A percentile compares a stretch with the other conserved stretches of the same genome.
phyloP scores from a whole-genome alignment of 2,888 invertebrate species.

The Stenurella melanura region DNA sequence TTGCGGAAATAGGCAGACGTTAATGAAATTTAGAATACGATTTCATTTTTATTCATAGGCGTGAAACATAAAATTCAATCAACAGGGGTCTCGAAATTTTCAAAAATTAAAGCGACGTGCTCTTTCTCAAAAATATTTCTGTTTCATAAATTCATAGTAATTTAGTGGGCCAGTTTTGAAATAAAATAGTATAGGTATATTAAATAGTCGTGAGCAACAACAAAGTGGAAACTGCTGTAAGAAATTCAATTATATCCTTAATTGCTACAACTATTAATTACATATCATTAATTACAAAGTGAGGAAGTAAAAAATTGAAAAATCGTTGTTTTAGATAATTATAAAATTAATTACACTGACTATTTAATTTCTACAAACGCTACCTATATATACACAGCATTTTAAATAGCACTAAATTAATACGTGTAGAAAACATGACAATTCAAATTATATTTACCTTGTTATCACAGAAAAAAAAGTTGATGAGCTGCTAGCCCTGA shows the following conservation, averaged over 20 bases:
- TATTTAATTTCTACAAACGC: neutral
- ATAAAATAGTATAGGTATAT: too few relatives aligned
- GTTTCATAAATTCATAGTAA: too few relatives aligned
- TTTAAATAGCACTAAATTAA: neutral
- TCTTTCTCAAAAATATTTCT: too few relatives aligned
- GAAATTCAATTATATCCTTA: neutral
- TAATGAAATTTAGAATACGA: too few relatives aligned
- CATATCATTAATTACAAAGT: neutral
- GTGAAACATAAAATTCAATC: too few relatives aligned
- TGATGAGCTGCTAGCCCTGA: slow-evolving; percentile 26
- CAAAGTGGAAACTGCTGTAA: neutral
- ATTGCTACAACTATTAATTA: neutral
- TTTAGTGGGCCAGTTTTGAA: too few relatives aligned
- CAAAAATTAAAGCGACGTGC: too few relatives aligned
- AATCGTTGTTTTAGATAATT: neutral
- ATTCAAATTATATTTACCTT: slow-evolving; percentile 26
- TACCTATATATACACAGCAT: too few relatives aligned
- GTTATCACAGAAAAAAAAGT: slow-evolving; percentile 32
- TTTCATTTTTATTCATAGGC: too few relatives aligned
- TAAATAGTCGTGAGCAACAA: neutral
- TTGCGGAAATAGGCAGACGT: too few relatives aligned
- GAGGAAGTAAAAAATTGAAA: neutral
- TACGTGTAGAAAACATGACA: neutral
- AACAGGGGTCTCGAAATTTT: too few relatives aligned
- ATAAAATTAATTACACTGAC: neutral